Evolutionary conservation across 2,797 vertebrate species (phyloP), one percentile per base, ranked within the genome.

Genomic region (Rhadinocentrus ornatus): DNA sequence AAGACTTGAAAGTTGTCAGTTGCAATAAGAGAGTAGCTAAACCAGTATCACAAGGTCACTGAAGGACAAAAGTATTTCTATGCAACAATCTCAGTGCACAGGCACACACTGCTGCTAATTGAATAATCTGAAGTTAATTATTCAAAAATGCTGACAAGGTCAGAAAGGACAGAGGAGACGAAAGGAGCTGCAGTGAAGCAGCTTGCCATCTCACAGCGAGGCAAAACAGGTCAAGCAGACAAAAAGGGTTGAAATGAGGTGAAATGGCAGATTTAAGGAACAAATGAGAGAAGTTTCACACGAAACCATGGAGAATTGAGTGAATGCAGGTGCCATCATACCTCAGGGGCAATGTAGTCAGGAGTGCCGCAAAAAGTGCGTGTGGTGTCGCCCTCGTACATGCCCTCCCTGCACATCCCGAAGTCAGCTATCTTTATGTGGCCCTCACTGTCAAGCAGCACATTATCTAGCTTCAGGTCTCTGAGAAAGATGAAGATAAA

Each of bases 341-440:
- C 96, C 96, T 97, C 97, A 0, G 97, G 97, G 54, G 96, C 97
- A 37, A 98, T 97, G 92, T 98, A 98, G 86, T 97, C 96, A 0
- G 96, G 97, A 58, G 97, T 98, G 53, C 97, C 97, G 0, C 97
- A 98, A 93, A 97, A 98, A 12, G 97, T 98, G 55, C 94, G 94
- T 0, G 97, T 96, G 34, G 95, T 96, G 78, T 94, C 91, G 10
- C 94, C 96, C 0, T 95, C 94, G 3, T 95, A 93, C 87, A 97
- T 93, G 37, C 95, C 96, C 88, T 98, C 96, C 85, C 95, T 95
- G 87, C 96, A 97, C 96, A 98, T 97, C 75, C 96, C 96, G 1
- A 97, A 97, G 85, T 98, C 96, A 0, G 96, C 96, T 48, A 98
- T 97, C 89, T 97, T 97, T 78, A 97, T 97, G 92, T 97, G 96